A percentile compares a stretch with the other conserved stretches of the same genome.
Evolutionary conservation across 2,888 invertebrate species (phyloP).

Genomic region (Ariolimax columbianus): DNA sequence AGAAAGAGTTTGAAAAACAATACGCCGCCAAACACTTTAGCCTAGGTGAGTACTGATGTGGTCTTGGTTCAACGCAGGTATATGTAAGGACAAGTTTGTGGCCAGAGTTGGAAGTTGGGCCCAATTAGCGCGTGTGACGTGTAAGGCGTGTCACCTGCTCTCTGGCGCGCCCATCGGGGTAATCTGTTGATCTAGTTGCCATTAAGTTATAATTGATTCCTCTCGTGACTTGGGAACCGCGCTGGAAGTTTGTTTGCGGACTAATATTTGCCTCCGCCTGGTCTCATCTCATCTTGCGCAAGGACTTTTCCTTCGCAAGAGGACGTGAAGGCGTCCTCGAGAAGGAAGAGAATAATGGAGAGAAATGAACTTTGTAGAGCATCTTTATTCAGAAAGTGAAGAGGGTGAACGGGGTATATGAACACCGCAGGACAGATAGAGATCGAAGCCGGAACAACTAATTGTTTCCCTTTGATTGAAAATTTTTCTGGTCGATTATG

Average conservation of each 20-base stretch:
- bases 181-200: constrained; percentile 47
- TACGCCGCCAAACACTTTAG: constrained; percentile 22
- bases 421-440: constrained; percentile 4
- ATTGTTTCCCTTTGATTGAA: constrained; percentile 39
- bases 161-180: constrained; percentile 16
- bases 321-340: not conserved
- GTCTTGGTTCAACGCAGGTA: not conserved
- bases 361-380: not conserved
- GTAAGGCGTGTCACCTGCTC: constrained; percentile 43
- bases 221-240: constrained; percentile 44
- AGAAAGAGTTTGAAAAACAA: not conserved
- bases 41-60: not conserved
- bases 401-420: constrained; percentile 5
- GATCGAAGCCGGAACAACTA: constrained; percentile 19
- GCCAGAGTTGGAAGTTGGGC: constrained; percentile 4
- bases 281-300: constrained; percentile 43
- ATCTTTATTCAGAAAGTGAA: constrained; percentile 16
- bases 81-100: not conserved
- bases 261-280: constrained; percentile 42
- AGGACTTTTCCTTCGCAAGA: not conserved
- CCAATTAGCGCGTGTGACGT: constrained; percentile 43
- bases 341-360: not conserved
- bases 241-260: constrained; percentile 41
- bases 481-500: not conserved
- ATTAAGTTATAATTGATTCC: constrained; percentile 45